These are phyloP conservation scores for Bruchidius siliquastri DNA, from an alignment of 2,888 invertebrate species.

Conservation along the genomic window DNA sequence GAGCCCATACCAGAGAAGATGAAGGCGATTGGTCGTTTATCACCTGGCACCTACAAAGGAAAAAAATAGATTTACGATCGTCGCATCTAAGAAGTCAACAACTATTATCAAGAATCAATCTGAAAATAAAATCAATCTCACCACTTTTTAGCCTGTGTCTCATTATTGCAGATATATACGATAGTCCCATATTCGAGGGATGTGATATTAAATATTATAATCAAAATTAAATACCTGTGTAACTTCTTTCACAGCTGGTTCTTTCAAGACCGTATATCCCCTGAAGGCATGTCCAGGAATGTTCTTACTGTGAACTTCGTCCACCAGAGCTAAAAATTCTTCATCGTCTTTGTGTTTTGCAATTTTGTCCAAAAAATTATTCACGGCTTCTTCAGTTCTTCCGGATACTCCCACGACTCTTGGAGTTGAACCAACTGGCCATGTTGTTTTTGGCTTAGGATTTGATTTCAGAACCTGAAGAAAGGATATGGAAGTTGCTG, in stretches of 20 bases:
- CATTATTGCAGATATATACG: too few species aligned
- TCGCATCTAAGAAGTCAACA: too few species aligned
- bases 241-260: conserved; percentile 50
- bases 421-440: conserved; percentile 56
- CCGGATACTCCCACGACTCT: conserved; percentile 77
- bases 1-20: conserved; percentile 98
- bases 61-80: not conserved
- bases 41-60: conserved; percentile 44
- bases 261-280: conserved; percentile 73
- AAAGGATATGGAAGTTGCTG: conserved; percentile 30
- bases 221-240: conserved; percentile 15
- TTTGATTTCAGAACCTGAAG: conserved; percentile 66
- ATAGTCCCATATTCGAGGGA: too few species aligned
- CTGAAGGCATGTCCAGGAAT: conserved; percentile 73
- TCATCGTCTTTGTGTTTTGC: conserved; percentile 60
- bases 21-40: conserved; percentile 84
- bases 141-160: too few species aligned
- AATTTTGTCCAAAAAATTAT: conserved; percentile 59
- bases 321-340: conserved; percentile 72
- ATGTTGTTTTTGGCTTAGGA: conserved; percentile 60
- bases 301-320: conserved; percentile 65
- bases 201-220: too few species aligned
- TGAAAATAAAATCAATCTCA: too few species aligned
- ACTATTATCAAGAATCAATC: too few species aligned
- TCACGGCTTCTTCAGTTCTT: conserved; percentile 76